Percentiles rank a stretch among this genome's conserved stretches.
These are phyloP conservation scores for Busseola fusca DNA, from an alignment of 2,888 invertebrate genomes.

Conservation along the genomic window DNA sequence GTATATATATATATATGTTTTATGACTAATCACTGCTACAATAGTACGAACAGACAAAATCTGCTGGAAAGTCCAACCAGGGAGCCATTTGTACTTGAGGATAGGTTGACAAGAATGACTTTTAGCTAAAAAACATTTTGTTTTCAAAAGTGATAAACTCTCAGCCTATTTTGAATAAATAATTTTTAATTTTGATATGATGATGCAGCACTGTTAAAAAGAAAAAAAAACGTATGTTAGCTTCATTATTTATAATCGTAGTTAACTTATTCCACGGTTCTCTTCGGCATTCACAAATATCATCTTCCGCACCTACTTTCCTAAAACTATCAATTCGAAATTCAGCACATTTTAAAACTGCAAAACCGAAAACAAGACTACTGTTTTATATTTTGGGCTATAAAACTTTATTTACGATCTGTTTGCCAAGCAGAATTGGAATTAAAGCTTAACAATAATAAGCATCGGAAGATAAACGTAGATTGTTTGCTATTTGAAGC, in stretches of 20 bases:
- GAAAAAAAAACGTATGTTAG: background rate
- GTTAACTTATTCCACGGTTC: background rate
- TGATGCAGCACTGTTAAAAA: background rate
- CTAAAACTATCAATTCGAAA: constrained; percentile 3
- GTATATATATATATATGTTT: no score
- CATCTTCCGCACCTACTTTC: background rate
- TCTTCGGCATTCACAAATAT: background rate
- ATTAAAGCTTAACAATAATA: constrained; percentile 44
- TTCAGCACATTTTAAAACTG: constrained; percentile 21
- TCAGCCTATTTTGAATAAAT: background rate
- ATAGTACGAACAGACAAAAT: background rate
- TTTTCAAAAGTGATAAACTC: background rate
- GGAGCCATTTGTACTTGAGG: no score
- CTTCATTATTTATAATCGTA: background rate
- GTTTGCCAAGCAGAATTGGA: constrained; percentile 40
- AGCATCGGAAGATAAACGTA: constrained; percentile 4
- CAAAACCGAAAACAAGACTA: constrained; percentile 22
- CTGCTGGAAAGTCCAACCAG: background rate
- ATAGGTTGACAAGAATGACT: background rate
- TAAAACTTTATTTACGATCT: constrained; percentile 45
- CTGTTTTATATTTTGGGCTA: constrained; percentile 36
- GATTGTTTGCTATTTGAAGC: constrained; percentile 8
- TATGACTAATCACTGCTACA: background rate
- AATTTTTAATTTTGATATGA: background rate
- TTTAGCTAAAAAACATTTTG: no score